Conservation (phyloP, 2,113 vertebrate species). For the Istiophorus platypterus region DNA sequence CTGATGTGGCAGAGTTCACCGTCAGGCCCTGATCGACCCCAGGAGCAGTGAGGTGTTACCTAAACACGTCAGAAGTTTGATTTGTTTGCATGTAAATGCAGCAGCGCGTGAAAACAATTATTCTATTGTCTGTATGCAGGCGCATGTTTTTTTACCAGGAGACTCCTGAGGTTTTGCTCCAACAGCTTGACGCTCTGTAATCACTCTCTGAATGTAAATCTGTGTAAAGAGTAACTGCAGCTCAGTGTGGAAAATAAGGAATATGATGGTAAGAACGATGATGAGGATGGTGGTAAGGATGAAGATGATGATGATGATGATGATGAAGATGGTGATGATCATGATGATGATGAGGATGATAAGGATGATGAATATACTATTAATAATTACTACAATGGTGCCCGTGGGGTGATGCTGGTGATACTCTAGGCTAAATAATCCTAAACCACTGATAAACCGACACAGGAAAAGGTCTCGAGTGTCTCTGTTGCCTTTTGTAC, state of each 20-base stretch:
- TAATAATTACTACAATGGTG: no score
- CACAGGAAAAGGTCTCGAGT: no score
- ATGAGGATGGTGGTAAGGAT: neutral
- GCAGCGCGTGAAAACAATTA: no score
- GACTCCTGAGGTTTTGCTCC: constrained; percentile 43
- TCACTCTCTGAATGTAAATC: constrained; percentile 23
- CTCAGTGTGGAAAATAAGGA: neutral
- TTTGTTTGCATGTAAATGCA: neutral
- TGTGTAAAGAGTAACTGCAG: neutral
- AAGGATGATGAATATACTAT: neutral
- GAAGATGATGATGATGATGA: neutral
- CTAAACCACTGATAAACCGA: no score
- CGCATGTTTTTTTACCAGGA: neutral
- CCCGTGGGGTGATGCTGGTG: no score
- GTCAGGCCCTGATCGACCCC: neutral
- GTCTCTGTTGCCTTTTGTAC: neutral
- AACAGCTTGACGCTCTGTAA: constrained; percentile 13
- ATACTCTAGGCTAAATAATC: no score
- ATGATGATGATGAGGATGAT: neutral
- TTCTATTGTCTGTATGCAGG: neutral
- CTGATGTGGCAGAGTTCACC: neutral
- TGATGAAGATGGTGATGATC: no score
- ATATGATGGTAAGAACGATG: neutral
- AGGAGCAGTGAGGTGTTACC: neutral
- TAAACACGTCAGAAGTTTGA: neutral